These are phyloP conservation scores for Hofmannophila pseudospretella DNA, from an alignment of 2,888 invertebrate genomes.

Conservation along the genomic window DNA sequence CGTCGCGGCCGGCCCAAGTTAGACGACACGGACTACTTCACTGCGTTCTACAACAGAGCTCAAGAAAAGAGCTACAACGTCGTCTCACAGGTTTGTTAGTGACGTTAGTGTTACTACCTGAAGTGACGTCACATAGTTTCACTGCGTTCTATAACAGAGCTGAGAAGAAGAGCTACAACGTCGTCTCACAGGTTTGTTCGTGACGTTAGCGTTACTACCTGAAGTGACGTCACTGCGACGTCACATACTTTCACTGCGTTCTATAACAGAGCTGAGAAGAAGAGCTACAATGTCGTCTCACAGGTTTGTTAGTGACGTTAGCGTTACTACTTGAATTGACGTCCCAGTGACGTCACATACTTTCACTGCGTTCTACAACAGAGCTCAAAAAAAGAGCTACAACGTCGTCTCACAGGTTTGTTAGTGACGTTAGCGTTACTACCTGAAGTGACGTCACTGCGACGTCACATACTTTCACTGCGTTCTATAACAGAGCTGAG, in stretches of 20 bases:
- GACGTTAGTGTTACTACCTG: no score
- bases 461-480: no score
- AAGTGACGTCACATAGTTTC: no score
- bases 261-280: slow-evolving; percentile 44
- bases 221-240: no score
- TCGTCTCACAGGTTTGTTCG: slow-evolving; percentile 65
- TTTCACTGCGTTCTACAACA: slow-evolving; percentile 55
- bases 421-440: no score
- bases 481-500: slow-evolving; percentile 48
- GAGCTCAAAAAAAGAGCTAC: slow-evolving; percentile 45
- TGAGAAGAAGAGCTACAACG: slow-evolving; percentile 46
- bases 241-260: slow-evolving; percentile 64
- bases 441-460: no score
- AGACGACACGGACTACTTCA: slow-evolving; percentile 59
- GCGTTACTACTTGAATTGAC: slow-evolving; percentile 25
- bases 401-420: slow-evolving; percentile 63
- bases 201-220: no score
- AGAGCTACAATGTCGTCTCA: slow-evolving; percentile 51
- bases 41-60: slow-evolving; percentile 49
- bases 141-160: slow-evolving; percentile 51
- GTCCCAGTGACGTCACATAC: slow-evolving; percentile 48
- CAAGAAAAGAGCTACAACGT: slow-evolving; percentile 50
- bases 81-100: slow-evolving; percentile 63
- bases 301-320: slow-evolving; percentile 41
- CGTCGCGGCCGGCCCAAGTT: slow-evolving; percentile 41